Evolutionary conservation across 2,888 invertebrate species (phyloP), one percentile per base, ranked within the genome.

Genomic region (Morinoia aosen): DNA sequence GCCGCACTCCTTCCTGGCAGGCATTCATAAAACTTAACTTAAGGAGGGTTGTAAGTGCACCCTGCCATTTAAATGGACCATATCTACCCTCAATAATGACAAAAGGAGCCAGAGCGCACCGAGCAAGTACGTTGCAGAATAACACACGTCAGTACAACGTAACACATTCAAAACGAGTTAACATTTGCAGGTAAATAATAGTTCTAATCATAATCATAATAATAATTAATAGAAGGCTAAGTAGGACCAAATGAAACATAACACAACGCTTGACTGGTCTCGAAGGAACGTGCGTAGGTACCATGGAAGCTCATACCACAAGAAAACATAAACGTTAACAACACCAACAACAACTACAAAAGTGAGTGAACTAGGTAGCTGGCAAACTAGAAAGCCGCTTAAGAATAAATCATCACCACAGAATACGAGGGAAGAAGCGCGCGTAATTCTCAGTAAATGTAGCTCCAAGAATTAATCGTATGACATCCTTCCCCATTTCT

Each of bases 231-330:
- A 61, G 33, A 8, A 76, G 76, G 76, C 76, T 76, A 76, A 76
- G 76, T 76, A 76, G 2, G 25, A 16, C 76, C 76, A 76, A 16
- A 76, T 61, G 61, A 76, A 76, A 25, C 19, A 76, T 19, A 76
- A 76, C 25, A 76, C 76, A 76, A 76, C 25, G 76, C 8, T 25
- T 76, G 76, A 76, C 76, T 76, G 76, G 76, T 76, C 76, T 76
- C 33, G 76, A 33, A 76, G 76, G 76, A 76, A 76, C 76, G 76
- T 76, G 76, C 76, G 76, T 76, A 76, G 76, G 76, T 76, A 76
- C 76, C 76, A 76, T 19, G 76, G 76, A 76, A 76, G 76, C 76
- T 76, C 76, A 76, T 76, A 76, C 76, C 33, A 48, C 48, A 76
- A 76, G 76, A 76, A 33, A 76, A 76, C 33, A 48, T 48, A 76